phyloP scores from a whole-genome alignment of 2,113 vertebrate species.

The Menura novaehollandiae region DNA sequence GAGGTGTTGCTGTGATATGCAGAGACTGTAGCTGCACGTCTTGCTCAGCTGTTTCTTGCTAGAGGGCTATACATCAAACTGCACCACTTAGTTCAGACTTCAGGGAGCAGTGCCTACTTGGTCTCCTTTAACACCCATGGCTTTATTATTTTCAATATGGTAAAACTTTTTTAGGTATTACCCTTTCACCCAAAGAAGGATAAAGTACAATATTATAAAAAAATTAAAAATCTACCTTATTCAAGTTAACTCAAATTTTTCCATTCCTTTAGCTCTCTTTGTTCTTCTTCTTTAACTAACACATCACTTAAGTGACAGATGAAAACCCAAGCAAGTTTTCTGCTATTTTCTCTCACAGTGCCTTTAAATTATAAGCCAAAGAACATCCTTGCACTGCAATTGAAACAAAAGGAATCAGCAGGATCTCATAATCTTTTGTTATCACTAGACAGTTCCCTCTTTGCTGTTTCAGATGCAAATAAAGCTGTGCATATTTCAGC shows the following conservation, averaged over 20 bases:
- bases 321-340: neutral
- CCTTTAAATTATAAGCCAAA: neutral
- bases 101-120: neutral
- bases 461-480: neutral
- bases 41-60: neutral
- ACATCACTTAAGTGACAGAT: neutral
- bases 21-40: fast-evolving
- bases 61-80: neutral
- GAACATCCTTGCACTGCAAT: neutral
- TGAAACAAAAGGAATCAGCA: neutral
- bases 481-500: neutral
- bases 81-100: neutral
- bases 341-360: neutral
- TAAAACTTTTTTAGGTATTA: neutral
- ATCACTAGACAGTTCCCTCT: neutral
- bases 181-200: neutral
- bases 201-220: neutral
- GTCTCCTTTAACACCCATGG: neutral
- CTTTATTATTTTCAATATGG: neutral
- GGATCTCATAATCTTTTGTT: neutral
- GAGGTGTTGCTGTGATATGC: neutral
- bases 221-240: neutral
- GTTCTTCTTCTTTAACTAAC: neutral
- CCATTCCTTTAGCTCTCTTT: neutral
- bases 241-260: neutral